phyloP scores from a whole-genome alignment of 2,113 vertebrate species.

The Cathartes aura region DNA sequence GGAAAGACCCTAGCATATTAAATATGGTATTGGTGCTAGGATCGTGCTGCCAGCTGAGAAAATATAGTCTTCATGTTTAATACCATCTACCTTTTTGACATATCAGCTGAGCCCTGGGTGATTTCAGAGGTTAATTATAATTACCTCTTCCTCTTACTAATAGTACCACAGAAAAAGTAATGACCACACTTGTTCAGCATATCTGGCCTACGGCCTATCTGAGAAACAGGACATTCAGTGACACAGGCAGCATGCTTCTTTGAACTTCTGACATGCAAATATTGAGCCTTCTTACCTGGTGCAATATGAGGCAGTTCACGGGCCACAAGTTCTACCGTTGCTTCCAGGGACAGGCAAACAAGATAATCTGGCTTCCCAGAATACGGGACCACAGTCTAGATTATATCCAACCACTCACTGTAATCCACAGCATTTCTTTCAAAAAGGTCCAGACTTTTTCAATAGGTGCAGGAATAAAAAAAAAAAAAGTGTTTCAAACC shows the following conservation, averaged over 20 bases:
- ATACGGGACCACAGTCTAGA: not conserved
- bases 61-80: not conserved
- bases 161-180: constrained; percentile 6
- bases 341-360: not conserved
- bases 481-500: not conserved
- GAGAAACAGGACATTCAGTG: not conserved
- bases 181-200: not conserved
- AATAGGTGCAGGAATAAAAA: not conserved
- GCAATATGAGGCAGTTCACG: not conserved
- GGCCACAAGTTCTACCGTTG: not conserved
- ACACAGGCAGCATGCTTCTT: not conserved
- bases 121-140: constrained; percentile 11
- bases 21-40: not conserved
- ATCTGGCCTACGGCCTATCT: not conserved
- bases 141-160: not conserved
- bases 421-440: not conserved
- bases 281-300: not conserved
- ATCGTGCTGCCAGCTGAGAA: not conserved
- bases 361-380: not conserved
- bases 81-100: not conserved
- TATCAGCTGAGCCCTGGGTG: not conserved
- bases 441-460: not conserved
- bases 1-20: not conserved
- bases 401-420: accelerated
- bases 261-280: not conserved